Evolutionary conservation across 2,113 vertebrate genomes (phyloP).

Genomic region (Larimichthys crocea): DNA sequence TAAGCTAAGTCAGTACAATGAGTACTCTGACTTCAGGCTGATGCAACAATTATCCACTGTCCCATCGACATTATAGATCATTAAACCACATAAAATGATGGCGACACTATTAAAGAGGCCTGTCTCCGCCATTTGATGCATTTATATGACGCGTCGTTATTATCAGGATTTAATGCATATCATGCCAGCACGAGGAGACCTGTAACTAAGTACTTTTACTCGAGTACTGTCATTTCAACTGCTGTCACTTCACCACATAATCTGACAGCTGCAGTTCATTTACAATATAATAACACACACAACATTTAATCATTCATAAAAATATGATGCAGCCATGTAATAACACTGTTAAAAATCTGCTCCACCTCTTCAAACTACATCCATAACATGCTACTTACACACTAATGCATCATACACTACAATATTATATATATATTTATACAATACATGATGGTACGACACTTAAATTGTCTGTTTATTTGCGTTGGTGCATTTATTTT

Average conservation of each 20-base stretch:
- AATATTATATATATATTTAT: not conserved
- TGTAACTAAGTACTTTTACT: not conserved
- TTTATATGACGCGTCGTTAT: not conserved
- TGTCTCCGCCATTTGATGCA: not conserved
- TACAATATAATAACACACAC: not conserved
- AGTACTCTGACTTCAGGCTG: slow-evolving; percentile 23
- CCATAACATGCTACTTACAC: not conserved
- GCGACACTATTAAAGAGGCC: too few species aligned
- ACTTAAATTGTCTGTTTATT: not conserved
- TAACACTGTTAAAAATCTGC: not conserved
- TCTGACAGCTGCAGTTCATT: not conserved
- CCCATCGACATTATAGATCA: too few species aligned
- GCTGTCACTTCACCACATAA: not conserved
- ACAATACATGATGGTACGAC: not conserved
- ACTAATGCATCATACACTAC: not conserved
- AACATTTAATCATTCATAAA: not conserved
- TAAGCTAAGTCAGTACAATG: too few species aligned
- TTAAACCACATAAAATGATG: too few species aligned
- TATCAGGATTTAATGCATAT: not conserved
- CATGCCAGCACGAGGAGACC: not conserved
- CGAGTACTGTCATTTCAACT: not conserved
- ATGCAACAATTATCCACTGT: slow-evolving; percentile 49
- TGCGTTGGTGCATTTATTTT: too few species aligned
- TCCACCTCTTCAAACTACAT: too few species aligned
- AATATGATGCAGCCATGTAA: not conserved